Conservation (phyloP, 1,140 invertebrate species). For the Drosophila guanche region DNA sequence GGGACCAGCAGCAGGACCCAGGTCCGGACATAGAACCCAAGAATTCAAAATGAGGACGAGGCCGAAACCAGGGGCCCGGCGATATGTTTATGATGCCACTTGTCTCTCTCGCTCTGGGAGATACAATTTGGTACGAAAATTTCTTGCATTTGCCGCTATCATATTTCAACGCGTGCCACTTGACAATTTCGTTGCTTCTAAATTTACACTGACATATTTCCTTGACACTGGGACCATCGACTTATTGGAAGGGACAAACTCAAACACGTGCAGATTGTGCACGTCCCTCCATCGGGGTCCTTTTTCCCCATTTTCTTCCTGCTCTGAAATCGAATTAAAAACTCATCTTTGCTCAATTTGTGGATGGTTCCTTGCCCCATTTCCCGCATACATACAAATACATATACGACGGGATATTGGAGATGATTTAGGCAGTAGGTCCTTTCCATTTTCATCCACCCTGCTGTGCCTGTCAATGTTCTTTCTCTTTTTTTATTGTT, state of each 20-base stretch:
- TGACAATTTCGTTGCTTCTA: conserved; percentile 50
- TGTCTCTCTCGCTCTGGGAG: conserved; percentile 38
- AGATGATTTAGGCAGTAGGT: conserved; percentile 34
- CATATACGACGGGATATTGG: neutral
- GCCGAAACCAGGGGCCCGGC: neutral
- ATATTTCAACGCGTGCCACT: conserved; percentile 58
- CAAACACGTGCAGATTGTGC: conserved; percentile 40
- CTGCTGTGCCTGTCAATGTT: conserved; percentile 37
- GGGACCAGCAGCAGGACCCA: neutral
- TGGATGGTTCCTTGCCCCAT: conserved; percentile 35
- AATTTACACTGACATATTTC: conserved; percentile 71
- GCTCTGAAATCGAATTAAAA: conserved; percentile 73
- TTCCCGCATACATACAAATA: conserved; percentile 13
- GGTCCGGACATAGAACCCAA: conserved; percentile 47
- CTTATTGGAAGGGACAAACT: conserved; percentile 4
- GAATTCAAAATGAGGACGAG: conserved; percentile 46
- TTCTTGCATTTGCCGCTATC: conserved; percentile 47
- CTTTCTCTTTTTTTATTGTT: conserved; percentile 62
- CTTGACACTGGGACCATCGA: conserved; percentile 1
- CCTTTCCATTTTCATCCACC: conserved; percentile 44
- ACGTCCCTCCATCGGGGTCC: neutral
- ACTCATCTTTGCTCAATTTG: conserved; percentile 73
- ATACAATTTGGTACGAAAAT: conserved; percentile 57
- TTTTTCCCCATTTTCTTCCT: neutral
- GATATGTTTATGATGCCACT: conserved; percentile 63